Conservation (phyloP, 2,113 vertebrate species). For the Platichthys flesus region DNA sequence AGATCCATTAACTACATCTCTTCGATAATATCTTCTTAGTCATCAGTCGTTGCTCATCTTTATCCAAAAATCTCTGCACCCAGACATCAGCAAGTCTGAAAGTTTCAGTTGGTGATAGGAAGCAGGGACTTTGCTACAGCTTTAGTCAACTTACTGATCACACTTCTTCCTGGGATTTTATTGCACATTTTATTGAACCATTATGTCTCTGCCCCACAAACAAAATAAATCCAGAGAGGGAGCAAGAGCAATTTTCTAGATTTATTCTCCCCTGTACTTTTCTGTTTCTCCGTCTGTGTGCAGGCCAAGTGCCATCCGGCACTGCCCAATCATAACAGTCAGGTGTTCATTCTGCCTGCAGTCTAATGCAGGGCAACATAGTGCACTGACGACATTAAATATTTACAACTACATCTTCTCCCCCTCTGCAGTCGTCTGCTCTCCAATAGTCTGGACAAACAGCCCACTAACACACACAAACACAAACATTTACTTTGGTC, state of each 20-base stretch:
- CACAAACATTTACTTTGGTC: neutral
- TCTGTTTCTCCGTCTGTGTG: conserved; percentile 39
- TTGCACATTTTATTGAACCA: conserved; percentile 61
- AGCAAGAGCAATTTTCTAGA: conserved; percentile 58
- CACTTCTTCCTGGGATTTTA: conserved; percentile 42
- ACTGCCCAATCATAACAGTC: conserved; percentile 46
- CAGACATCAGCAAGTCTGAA: neutral
- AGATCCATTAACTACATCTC: neutral
- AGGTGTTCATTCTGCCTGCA: conserved; percentile 55
- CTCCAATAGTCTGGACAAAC: conserved; percentile 56
- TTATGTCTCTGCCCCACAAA: conserved; percentile 57
- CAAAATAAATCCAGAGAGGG: conserved; percentile 59
- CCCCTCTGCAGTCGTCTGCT: conserved; percentile 41
- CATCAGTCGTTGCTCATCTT: conserved; percentile 9
- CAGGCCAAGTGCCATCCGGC: conserved; percentile 28
- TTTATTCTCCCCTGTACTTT: conserved; percentile 49
- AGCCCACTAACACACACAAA: conserved; percentile 11
- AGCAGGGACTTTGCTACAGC: conserved; percentile 17
- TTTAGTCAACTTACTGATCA: conserved; percentile 41
- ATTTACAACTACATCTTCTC: conserved; percentile 76
- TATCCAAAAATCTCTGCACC: conserved; percentile 6
- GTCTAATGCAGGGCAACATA: conserved; percentile 57
- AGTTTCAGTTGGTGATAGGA: conserved; percentile 6
- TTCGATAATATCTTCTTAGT: neutral
- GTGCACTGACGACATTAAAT: conserved; percentile 67